Evolutionary conservation across 1,140 invertebrate genomes (phyloP).

Genomic region (Mamestra configurata): DNA sequence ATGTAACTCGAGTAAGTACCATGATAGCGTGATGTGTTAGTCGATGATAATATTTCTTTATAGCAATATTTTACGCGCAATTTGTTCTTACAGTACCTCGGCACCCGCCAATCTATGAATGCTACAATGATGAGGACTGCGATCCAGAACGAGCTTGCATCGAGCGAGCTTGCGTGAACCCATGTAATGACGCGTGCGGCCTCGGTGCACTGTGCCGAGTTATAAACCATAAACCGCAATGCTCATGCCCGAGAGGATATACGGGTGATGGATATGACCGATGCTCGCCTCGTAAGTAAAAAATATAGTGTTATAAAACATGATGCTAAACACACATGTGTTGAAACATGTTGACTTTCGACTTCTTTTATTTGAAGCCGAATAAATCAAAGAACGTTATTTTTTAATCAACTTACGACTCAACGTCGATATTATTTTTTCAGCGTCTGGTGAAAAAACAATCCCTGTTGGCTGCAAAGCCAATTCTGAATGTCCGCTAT

Average conservation of each 20-base stretch:
- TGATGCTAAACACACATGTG: no score
- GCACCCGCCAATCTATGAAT: slow-evolving; percentile 89
- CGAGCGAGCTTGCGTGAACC: slow-evolving; percentile 93
- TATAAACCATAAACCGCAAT: slow-evolving; percentile 92
- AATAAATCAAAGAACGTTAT: no score
- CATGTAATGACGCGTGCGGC: slow-evolving; percentile 93
- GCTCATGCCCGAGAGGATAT: slow-evolving; percentile 93
- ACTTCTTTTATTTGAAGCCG: no score
- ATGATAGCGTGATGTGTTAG: slow-evolving; percentile 17
- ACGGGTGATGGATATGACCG: slow-evolving; percentile 92
- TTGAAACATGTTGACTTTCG: no score
- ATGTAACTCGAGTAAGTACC: slow-evolving; percentile 90
- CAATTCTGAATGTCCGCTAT: slow-evolving; percentile 93
- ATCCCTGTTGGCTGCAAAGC: slow-evolving; percentile 92
- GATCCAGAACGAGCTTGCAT: slow-evolving; percentile 91
- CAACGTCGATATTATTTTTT: slow-evolving; percentile 57
- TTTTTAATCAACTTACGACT: background rate
- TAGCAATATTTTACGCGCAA: background rate
- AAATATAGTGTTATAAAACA: slow-evolving; percentile 34
- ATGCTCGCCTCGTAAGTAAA: slow-evolving; percentile 92
- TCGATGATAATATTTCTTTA: background rate
- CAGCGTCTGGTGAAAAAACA: slow-evolving; percentile 86
- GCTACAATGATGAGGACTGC: slow-evolving; percentile 93
- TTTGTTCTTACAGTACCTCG: slow-evolving; percentile 82
- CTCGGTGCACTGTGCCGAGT: slow-evolving; percentile 93